Base-by-base conservation (phyloP, 2,888 invertebrate genomes). In the Parnassius orleans region DNA sequence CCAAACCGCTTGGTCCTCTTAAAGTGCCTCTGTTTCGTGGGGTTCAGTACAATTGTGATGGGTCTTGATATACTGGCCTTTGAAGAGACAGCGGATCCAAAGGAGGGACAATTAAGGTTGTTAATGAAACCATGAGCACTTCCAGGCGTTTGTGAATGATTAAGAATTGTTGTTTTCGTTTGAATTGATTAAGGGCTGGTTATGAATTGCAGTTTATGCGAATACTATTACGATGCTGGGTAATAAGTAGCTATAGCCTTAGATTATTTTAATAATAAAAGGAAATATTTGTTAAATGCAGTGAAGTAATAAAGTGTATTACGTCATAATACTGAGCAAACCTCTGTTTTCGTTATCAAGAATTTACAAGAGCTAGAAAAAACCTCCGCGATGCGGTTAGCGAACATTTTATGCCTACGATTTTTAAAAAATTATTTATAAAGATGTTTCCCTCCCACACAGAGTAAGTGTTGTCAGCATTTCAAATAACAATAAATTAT, bases 101-200 rank as follows among this genome's bases (percentile, higher is more conserved):
- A 66, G 71, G 72, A 72, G 72, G 71, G 72, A 79, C 79, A 78
- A 82, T 83, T 82, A 80, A 74, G 78, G 69, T 65, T 68, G 72
- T 66, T 82, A 78, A 80, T 81, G 78, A 74, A 75, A 78, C 73
- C 72, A 68, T 72, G 64, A 73, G 68, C 69, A 73, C 67, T 76
- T 73, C 69, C 76, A 78, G 80, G 77, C 70, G 72, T 70, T 71
- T 68, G 66, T 63, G 68, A 68, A 76, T 79, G 77, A 81, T 80
- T 76, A 79, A 74, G 69, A 68, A 68, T 58, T 66, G 66, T 59
- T 68, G 68, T 68, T 65, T 65, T 64, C 41, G 63, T 63, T 63
- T 59, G 58, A 54, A 63, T 63, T 63, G 63, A 63, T 63, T 63
- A 60, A 57, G 60, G 57, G 55, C 57, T 42, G 58, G 53, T 65